These are phyloP conservation scores for Nematostella vectensis DNA, from an alignment of 92 coral and sea anemone species.

Conservation along the genomic window DNA sequence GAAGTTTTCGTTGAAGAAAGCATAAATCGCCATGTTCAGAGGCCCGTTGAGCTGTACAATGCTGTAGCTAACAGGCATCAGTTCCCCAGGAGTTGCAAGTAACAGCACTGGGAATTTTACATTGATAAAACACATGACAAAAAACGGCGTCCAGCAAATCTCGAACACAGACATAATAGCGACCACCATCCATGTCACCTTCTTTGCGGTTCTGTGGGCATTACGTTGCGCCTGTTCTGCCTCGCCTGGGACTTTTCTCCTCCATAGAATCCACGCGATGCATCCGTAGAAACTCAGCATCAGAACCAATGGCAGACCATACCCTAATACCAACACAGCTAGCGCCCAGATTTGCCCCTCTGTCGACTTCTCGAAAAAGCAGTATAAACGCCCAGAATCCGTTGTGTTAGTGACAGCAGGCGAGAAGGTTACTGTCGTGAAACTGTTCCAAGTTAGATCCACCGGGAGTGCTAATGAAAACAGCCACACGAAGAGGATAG, in stretches of 20 bases:
- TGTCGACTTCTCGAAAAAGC: not conserved
- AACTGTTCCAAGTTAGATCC: not conserved
- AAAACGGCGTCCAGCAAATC: constrained; percentile 2
- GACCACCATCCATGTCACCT: not conserved
- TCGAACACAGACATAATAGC: not conserved
- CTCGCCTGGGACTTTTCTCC: constrained; percentile 1
- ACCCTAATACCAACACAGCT: not conserved
- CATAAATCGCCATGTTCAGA: not conserved
- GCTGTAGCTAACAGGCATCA: not conserved
- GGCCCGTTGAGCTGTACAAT: not conserved
- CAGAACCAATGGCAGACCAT: not conserved
- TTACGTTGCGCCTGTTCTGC: not conserved
- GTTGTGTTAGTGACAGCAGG: not conserved
- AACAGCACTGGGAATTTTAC: not conserved
- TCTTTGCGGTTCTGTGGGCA: not conserved
- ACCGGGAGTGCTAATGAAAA: not conserved
- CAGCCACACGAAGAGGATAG: not conserved
- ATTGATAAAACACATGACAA: not conserved
- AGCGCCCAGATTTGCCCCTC: not conserved
- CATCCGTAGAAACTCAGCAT: not conserved
- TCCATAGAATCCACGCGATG: not conserved
- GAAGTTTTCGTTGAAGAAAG: not conserved
- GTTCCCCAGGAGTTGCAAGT: not conserved
- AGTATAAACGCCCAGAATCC: too few species aligned
- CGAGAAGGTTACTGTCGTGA: not conserved